These are phyloP conservation scores for Sepiola atlantica DNA, from an alignment of 2,888 invertebrate genomes.

Conservation along the genomic window DNA sequence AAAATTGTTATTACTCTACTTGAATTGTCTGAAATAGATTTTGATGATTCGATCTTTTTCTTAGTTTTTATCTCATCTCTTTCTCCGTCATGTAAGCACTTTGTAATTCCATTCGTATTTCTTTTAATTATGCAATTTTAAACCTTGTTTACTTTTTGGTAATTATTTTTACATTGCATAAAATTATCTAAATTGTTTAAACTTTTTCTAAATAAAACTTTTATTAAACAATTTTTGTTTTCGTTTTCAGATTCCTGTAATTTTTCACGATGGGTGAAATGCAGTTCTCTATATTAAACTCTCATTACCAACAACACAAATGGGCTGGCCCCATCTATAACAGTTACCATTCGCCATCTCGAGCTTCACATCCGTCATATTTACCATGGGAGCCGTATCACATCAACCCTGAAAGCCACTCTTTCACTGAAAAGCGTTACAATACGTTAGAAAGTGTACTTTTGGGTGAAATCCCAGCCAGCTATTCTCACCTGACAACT, in stretches of 20 bases:
- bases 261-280: slow-evolving; percentile 42
- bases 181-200: too few species aligned
- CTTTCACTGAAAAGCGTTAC: slow-evolving; percentile 18
- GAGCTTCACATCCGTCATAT: slow-evolving; percentile 34
- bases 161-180: not conserved
- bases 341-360: not conserved
- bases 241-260: not conserved
- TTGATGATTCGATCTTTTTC: too few species aligned
- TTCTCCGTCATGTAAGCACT: not conserved
- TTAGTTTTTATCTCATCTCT: not conserved
- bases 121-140: not conserved
- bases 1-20: too few species aligned
- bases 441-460: slow-evolving; percentile 65
- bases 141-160: not conserved
- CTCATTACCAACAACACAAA: slow-evolving; percentile 32
- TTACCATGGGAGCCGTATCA: slow-evolving; percentile 24
- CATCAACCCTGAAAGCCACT: not conserved
- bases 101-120: not conserved
- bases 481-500: slow-evolving; percentile 63
- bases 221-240: not conserved
- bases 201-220: not conserved
- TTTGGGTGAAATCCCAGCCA: slow-evolving; percentile 64
- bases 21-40: too few species aligned
- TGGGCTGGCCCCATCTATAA: slow-evolving; percentile 38
- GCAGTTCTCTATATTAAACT: slow-evolving; percentile 36